These are phyloP conservation scores for Sphaeramia orbicularis DNA, from an alignment of 2,797 vertebrate species.

Conservation along the genomic window DNA sequence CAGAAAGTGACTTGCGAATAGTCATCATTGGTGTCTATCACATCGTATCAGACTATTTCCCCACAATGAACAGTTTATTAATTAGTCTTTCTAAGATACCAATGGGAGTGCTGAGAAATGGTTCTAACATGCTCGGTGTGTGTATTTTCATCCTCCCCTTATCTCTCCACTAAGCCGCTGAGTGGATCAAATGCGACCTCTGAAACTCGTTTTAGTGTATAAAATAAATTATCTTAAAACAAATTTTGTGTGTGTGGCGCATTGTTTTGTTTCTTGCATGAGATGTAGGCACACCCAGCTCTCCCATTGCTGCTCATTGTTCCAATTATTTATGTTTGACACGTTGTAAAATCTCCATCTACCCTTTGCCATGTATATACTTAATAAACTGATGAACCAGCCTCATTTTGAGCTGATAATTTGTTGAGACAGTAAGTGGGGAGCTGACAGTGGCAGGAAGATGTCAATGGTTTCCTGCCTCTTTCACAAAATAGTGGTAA, in stretches of 20 bases:
- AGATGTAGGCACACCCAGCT: neutral
- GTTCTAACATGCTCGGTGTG: constrained; percentile 15
- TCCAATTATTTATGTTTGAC: too few species aligned
- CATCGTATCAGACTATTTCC: too few species aligned
- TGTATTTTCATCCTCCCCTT: constrained; percentile 18
- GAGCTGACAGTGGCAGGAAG: too few species aligned
- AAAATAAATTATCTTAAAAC: constrained; percentile 83
- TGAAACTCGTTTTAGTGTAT: constrained; percentile 79
- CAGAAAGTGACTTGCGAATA: neutral
- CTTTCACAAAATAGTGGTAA: too few species aligned
- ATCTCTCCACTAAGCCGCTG: neutral
- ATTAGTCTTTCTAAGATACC: too few species aligned
- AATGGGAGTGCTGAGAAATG: too few species aligned
- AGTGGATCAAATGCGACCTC: constrained; percentile 15
- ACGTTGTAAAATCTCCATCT: constrained; percentile 3
- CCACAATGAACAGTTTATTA: too few species aligned
- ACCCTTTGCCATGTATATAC: constrained; percentile 69
- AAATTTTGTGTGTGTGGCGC: constrained; percentile 27
- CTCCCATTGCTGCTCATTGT: neutral
- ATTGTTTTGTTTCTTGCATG: constrained; percentile 16
- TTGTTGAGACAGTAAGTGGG: too few species aligned
- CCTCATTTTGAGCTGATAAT: constrained; percentile 13
- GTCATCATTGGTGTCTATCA: too few species aligned
- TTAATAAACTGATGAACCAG: constrained; percentile 62
- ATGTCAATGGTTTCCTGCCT: too few species aligned